These are phyloP conservation scores for Caenorhabditis latens DNA, from an alignment of 1,140 invertebrate species.

Conservation along the genomic window DNA sequence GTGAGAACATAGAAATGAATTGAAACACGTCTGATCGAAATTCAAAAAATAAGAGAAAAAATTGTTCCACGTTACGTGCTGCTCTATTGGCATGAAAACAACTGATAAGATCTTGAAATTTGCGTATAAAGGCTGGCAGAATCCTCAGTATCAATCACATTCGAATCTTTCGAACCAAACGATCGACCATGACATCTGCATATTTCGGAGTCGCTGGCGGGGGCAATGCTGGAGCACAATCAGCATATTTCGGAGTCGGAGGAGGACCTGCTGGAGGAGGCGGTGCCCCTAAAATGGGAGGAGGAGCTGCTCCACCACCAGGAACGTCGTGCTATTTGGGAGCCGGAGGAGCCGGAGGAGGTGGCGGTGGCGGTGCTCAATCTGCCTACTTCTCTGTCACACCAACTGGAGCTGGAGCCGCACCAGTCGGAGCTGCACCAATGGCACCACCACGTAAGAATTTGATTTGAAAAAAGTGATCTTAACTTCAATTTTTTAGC, in stretches of 20 bases:
- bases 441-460: not conserved
- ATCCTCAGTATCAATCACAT: not conserved
- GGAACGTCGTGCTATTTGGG: conserved; percentile 15
- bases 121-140: not conserved
- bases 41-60: not conserved
- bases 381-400: conserved; percentile 22
- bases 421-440: not conserved
- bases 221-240: conserved; percentile 29
- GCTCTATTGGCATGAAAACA: not conserved
- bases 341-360: conserved; percentile 30
- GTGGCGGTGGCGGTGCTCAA: conserved; percentile 12
- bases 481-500: not conserved
- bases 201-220: conserved; percentile 44
- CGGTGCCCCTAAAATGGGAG: conserved; percentile 14
- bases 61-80: not conserved
- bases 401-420: conserved; percentile 27
- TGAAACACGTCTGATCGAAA: not conserved
- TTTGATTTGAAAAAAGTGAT: not conserved
- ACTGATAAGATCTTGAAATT: conserved; percentile 16
- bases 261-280: conserved; percentile 28
- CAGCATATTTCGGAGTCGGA: conserved; percentile 25
- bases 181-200: conserved; percentile 27
- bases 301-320: conserved; percentile 23
- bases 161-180: conserved; percentile 5
- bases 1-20: too few relatives aligned